phyloP scores from a whole-genome alignment of 2,888 invertebrate genomes.

The Pollenia amentaria region DNA sequence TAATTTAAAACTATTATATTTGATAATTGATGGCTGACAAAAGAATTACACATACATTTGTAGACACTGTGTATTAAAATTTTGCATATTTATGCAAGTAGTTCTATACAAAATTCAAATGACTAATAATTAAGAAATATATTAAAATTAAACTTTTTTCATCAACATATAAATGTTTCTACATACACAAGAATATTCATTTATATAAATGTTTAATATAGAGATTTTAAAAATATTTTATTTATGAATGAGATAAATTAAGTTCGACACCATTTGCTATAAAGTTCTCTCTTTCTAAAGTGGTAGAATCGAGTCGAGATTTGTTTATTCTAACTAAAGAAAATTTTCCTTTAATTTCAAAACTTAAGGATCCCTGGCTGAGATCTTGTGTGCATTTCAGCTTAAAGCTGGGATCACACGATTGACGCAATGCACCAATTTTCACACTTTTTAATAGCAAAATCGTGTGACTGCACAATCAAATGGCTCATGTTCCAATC shows the following conservation, averaged over 20 bases:
- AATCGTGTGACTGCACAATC: too few relatives aligned
- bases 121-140: conserved; percentile 63
- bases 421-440: too few relatives aligned
- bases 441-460: too few relatives aligned
- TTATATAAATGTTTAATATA: not conserved
- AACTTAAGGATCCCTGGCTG: too few relatives aligned
- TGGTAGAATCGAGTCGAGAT: too few relatives aligned
- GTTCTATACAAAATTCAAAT: conserved; percentile 47
- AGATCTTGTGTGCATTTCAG: too few relatives aligned
- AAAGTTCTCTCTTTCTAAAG: not conserved
- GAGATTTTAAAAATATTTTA: not conserved
- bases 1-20: conserved; percentile 70
- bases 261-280: not conserved
- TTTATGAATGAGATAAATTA: not conserved
- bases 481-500: too few relatives aligned
- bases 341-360: too few relatives aligned
- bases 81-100: conserved; percentile 13
- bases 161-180: not conserved
- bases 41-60: conserved; percentile 36
- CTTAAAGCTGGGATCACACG: too few relatives aligned
- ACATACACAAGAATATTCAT: conserved; percentile 4
- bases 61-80: conserved; percentile 9
- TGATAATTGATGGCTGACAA: conserved; percentile 71
- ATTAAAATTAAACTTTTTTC: conserved; percentile 62
- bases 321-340: too few relatives aligned